A percentile compares a stretch with the other conserved stretches of the same genome.
Evolutionary conservation across 2,888 invertebrate species (phyloP).

Genomic region (Cheilosia impressa): DNA sequence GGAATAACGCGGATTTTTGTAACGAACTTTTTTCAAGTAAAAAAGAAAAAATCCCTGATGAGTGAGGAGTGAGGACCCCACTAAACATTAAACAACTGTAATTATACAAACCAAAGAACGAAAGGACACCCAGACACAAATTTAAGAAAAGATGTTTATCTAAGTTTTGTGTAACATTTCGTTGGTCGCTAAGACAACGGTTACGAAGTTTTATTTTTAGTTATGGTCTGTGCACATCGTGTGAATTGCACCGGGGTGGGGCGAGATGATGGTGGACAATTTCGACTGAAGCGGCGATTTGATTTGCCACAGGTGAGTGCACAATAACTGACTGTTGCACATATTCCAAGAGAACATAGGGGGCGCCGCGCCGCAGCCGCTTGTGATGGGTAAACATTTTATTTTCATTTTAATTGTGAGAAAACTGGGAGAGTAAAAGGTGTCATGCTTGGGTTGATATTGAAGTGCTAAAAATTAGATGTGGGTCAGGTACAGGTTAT

Average conservation of each 20-base stretch:
- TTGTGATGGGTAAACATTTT: constrained; percentile 52
- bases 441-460: constrained; percentile 52
- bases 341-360: constrained; percentile 28
- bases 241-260: constrained; percentile 46
- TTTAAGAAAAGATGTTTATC: constrained; percentile 65
- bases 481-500: constrained; percentile 53
- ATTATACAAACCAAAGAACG: constrained; percentile 6
- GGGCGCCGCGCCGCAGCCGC: constrained; percentile 22
- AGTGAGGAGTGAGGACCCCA: not conserved
- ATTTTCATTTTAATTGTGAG: constrained; percentile 63
- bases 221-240: constrained; percentile 69
- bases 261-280: constrained; percentile 42
- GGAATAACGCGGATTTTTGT: constrained; percentile 53
- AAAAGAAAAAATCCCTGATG: not conserved
- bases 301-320: constrained; percentile 74
- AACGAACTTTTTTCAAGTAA: constrained; percentile 59
- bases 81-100: not conserved
- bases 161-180: constrained; percentile 16
- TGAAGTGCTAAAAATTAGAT: constrained; percentile 66
- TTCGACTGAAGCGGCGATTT: constrained; percentile 58
- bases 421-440: constrained; percentile 56
- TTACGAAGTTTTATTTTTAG: constrained; percentile 17
- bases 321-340: constrained; percentile 68
- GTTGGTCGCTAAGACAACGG: constrained; percentile 38
- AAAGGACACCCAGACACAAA: constrained; percentile 41